Evolutionary conservation across 2,113 vertebrate genomes (phyloP), one percentile per base, ranked within the genome.

Genomic region (Rutilus rutilus): DNA sequence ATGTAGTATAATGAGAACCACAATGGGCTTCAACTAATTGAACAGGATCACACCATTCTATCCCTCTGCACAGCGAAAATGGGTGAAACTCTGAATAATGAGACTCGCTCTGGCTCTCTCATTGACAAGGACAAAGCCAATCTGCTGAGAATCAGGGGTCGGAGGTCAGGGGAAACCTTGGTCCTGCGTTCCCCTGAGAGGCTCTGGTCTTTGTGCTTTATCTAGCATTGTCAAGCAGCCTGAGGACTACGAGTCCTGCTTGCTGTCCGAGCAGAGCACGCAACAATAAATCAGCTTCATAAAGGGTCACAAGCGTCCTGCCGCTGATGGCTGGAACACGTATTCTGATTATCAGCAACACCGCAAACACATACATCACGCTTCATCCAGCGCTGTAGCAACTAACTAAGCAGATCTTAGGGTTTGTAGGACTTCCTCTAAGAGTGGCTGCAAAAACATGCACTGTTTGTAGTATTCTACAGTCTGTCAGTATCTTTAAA

Each of bases 111-210:
- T 69, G 62, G 90, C 86, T 89, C 88, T 84, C 90, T 91, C 90
- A 91, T 91, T 92, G 91, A 94, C 93, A 94, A 94, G 93, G 93
- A 95, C 94, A 93, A 92, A 95, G 92, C 87, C 92, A 93, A 94
- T 94, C 94, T 95, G 92, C 94, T 86, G 91, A 92, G 89, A 92
- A 94, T 89, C 88, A 89, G 87, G 91, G 93, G 93, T 94, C 92
- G 92, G 64, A 87, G 91, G 91, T 92, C 89, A 87, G 88, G 91
- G 79, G 90, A 91, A 93, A 93, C 92, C 91, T 93, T 92, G 91
- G 91, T 91, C 90, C 89, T 36, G 71, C 88, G 25, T 57, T 94
- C 93, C 93, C 93, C 76, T 1, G 93, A 92, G 93, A 92, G 42
- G 36, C 74, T 79, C 74, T 89, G 92, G 93, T 92, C 89, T 89